These are phyloP conservation scores for Anastrepha ludens DNA, from an alignment of 1,140 invertebrate genomes.

Conservation along the genomic window DNA sequence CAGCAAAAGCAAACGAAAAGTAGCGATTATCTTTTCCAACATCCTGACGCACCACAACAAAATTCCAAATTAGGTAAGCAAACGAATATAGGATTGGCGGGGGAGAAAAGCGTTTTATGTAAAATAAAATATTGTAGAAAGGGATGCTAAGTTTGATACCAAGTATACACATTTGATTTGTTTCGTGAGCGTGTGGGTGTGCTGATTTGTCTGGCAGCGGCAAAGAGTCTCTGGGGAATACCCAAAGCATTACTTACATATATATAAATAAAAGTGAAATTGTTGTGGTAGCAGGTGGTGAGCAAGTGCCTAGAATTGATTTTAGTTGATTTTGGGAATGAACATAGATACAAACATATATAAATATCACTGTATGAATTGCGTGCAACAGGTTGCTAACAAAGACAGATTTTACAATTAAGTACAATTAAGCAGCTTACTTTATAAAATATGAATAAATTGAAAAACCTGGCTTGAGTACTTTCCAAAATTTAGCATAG, in stretches of 20 bases:
- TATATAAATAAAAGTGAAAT: neutral
- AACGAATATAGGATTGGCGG: neutral
- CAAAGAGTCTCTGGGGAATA: neutral
- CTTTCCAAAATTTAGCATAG: too few relatives aligned
- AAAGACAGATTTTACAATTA: neutral
- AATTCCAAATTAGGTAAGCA: conserved; percentile 39
- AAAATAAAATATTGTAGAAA: too few relatives aligned
- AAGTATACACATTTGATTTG: too few relatives aligned
- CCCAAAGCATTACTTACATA: neutral
- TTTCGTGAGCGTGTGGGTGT: neutral
- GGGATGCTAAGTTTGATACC: too few relatives aligned
- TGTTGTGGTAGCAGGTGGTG: conserved; percentile 8
- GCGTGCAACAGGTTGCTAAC: neutral
- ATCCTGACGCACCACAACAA: neutral
- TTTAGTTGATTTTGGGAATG: conserved; percentile 24
- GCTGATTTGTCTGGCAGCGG: neutral
- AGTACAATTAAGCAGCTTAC: neutral
- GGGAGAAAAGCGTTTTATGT: neutral
- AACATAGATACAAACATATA: too few relatives aligned
- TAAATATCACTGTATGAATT: too few relatives aligned
- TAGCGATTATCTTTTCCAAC: conserved; percentile 32
- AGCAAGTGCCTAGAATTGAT: conserved; percentile 16
- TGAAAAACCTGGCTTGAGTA: neutral
- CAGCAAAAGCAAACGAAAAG: conserved; percentile 7
- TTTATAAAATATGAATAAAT: neutral